Conservation (phyloP, 2,797 vertebrate genomes). For the Microctenopoma steveboyesi region DNA sequence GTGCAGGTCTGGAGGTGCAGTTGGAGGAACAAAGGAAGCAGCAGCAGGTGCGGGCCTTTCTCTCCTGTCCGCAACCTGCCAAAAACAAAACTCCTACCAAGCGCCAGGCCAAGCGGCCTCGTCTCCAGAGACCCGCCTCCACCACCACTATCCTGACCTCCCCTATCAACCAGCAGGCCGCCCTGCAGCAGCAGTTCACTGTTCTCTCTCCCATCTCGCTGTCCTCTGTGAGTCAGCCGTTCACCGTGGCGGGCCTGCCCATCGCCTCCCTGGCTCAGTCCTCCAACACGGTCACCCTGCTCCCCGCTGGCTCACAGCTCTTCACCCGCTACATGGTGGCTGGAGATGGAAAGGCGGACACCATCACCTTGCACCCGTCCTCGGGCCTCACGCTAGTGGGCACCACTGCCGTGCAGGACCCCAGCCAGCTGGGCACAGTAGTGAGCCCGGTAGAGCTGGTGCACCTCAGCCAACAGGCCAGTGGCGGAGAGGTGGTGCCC, state of each 20-base stretch:
- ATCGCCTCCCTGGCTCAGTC: constrained; percentile 84
- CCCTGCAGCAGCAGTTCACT: constrained; percentile 88
- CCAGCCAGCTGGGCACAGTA: constrained; percentile 85
- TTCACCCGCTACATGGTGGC: constrained; percentile 89
- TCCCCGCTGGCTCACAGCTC: constrained; percentile 90
- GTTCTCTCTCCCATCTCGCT: constrained; percentile 94
- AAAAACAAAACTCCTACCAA: constrained; percentile 77
- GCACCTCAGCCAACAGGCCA: constrained; percentile 84
- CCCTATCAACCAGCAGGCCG: constrained; percentile 74
- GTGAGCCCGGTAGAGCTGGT: constrained; percentile 93
- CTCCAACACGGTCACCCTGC: constrained; percentile 79
- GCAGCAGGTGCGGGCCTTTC: constrained; percentile 87
- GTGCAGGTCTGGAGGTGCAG: constrained; percentile 91
- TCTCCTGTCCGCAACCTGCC: constrained; percentile 72
- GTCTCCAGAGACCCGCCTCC: constrained; percentile 92
- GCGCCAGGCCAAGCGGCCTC: constrained; percentile 89
- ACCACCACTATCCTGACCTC: constrained; percentile 88
- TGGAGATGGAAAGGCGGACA: constrained; percentile 86
- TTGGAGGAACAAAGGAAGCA: constrained; percentile 94
- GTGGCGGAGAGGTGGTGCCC: constrained; percentile 81
- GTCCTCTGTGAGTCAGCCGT: constrained; percentile 84
- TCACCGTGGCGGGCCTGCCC: constrained; percentile 71
- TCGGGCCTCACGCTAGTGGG: constrained; percentile 90
- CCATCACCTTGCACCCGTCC: constrained; percentile 90
- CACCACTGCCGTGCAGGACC: constrained; percentile 88